Percentiles rank a stretch among this genome's conserved stretches.
Evolutionary conservation across 2,113 vertebrate genomes (phyloP).

Genomic region (Prochilodus magdalenae): DNA sequence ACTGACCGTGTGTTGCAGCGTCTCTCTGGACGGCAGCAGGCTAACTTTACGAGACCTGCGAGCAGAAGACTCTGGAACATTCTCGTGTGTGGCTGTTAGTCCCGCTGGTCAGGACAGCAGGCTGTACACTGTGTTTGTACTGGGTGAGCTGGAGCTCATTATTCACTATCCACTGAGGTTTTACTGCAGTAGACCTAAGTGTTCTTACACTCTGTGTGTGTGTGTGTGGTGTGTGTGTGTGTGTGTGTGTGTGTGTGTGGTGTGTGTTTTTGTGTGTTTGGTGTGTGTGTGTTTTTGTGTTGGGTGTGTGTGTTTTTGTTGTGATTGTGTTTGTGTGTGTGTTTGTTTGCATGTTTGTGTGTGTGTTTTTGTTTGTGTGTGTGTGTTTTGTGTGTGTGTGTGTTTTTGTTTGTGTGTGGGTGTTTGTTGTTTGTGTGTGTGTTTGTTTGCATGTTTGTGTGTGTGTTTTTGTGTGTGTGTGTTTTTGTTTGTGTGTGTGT

Average conservation of each 20-base stretch:
- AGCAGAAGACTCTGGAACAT: slow-evolving; percentile 81
- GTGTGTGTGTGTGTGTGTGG: too few species aligned
- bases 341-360: too few species aligned
- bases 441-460: not conserved
- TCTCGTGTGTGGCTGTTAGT: slow-evolving; percentile 86
- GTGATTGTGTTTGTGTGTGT: too few species aligned
- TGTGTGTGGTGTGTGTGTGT: too few species aligned
- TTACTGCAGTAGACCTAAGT: too few species aligned
- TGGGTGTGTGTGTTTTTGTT: too few species aligned
- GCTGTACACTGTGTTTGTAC: slow-evolving; percentile 80
- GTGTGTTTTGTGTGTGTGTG: too few species aligned
- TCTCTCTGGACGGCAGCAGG: slow-evolving; percentile 76
- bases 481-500: not conserved
- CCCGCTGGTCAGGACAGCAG: slow-evolving; percentile 80
- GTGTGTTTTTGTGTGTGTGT: not conserved
- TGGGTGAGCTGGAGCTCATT: slow-evolving; percentile 74
- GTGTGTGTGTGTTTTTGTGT: too few species aligned
- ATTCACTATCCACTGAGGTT: too few species aligned
- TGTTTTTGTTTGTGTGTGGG: not conserved
- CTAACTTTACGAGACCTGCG: slow-evolving; percentile 79
- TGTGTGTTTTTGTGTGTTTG: too few species aligned
- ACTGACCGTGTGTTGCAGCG: slow-evolving; percentile 66
- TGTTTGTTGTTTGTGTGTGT: not conserved
- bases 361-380: too few species aligned
- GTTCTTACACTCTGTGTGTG: too few species aligned